These are phyloP conservation scores for Neodiprion virginianus DNA, from an alignment of 1,140 invertebrate genomes.

Conservation along the genomic window DNA sequence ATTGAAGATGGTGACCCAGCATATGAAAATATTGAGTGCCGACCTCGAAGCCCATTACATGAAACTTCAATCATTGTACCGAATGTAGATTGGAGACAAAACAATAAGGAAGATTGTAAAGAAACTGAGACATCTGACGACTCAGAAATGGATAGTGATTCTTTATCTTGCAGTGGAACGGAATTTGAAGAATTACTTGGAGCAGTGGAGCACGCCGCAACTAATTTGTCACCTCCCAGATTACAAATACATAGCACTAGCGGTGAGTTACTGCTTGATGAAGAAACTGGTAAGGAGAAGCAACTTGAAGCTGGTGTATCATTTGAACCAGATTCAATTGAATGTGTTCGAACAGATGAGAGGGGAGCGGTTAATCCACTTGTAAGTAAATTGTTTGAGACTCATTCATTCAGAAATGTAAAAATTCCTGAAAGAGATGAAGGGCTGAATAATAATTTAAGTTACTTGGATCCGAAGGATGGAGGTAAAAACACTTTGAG, in stretches of 20 bases:
- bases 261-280: conserved; percentile 50
- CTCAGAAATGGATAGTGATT: conserved; percentile 69
- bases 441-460: conserved; percentile 47
- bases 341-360: conserved; percentile 34
- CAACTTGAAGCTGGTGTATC: conserved; percentile 40
- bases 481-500: conserved; percentile 45
- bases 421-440: neutral
- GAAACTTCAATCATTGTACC: conserved; percentile 71
- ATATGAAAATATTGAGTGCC: conserved; percentile 51
- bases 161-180: conserved; percentile 62
- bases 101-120: conserved; percentile 46
- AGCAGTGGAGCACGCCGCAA: conserved; percentile 25
- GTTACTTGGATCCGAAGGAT: conserved; percentile 50
- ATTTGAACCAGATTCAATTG: conserved; percentile 59
- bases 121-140: conserved; percentile 46
- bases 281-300: conserved; percentile 45
- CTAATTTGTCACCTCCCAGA: conserved; percentile 46
- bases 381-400: neutral
- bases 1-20: neutral
- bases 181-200: conserved; percentile 36
- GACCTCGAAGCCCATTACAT: conserved; percentile 66
- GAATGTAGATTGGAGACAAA: conserved; percentile 68
- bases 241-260: conserved; percentile 53
- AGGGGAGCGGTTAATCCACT: neutral
- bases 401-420: neutral